phyloP scores from a whole-genome alignment of 2,113 vertebrate genomes.

The Dasyurus viverrinus region DNA sequence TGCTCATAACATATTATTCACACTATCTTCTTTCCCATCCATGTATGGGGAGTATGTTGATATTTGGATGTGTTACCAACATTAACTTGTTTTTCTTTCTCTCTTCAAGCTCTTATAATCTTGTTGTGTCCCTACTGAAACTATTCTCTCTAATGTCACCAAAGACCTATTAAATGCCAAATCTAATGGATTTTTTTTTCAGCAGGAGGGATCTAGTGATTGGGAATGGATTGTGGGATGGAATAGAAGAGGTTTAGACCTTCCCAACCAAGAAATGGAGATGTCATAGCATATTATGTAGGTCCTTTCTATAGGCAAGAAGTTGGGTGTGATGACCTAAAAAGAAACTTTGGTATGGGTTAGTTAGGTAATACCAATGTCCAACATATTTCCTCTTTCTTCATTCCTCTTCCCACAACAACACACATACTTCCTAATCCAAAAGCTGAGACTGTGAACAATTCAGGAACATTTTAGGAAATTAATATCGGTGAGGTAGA shows the following conservation, averaged over 20 bases:
- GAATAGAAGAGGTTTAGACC: background rate
- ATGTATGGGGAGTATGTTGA: background rate
- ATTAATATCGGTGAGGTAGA: background rate
- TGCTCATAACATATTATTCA: background rate
- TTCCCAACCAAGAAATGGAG: too few species aligned
- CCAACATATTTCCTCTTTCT: background rate
- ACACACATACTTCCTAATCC: background rate
- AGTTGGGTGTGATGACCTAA: background rate
- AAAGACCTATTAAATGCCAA: background rate
- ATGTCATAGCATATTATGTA: background rate
- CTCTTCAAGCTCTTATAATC: background rate
- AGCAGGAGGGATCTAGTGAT: background rate
- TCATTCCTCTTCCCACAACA: too few species aligned
- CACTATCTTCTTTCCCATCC: background rate
- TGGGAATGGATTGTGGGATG: background rate
- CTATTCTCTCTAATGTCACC: background rate
- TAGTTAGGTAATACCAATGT: background rate
- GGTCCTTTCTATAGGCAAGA: background rate
- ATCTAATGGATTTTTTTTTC: background rate
- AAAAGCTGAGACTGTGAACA: background rate
- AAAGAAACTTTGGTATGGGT: background rate
- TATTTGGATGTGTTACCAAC: background rate
- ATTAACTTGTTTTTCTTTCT: background rate
- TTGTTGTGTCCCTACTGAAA: background rate
- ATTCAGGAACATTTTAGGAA: background rate